These are phyloP conservation scores for Gymnothorax javanicus DNA, from an alignment of 2,797 vertebrate species.

Conservation along the genomic window DNA sequence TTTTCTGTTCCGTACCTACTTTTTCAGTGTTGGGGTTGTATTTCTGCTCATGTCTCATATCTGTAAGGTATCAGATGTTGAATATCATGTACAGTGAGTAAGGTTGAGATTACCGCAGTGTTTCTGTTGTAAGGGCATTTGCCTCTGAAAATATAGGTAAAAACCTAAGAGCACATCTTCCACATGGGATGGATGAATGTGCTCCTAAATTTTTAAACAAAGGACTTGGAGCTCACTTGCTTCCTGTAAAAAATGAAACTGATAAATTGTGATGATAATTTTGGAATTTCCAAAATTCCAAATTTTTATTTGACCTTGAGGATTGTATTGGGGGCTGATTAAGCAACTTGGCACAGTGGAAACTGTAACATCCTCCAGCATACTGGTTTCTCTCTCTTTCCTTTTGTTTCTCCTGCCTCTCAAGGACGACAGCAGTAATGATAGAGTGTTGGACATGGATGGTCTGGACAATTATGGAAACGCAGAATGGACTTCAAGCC, in stretches of 20 bases:
- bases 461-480: conserved; percentile 61
- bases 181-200: no score
- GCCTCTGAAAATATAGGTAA: no score
- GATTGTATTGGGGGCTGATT: not conserved
- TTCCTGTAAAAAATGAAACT: not conserved
- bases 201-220: no score
- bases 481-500: conserved; percentile 75
- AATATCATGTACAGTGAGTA: no score
- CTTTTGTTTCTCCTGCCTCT: conserved; percentile 46
- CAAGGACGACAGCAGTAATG: conserved; percentile 93
- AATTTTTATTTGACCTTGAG: not conserved
- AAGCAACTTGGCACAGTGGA: not conserved
- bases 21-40: no score
- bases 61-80: not conserved
- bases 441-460: conserved; percentile 72
- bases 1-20: no score
- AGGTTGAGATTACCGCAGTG: no score
- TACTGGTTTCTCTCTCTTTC: not conserved
- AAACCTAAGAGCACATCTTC: no score
- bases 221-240: no score
- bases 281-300: not conserved
- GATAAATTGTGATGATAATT: no score
- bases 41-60: not conserved
- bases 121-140: no score
- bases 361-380: not conserved